Evolutionary conservation across 2,797 vertebrate genomes (phyloP).

Genomic region (Fistularia tabacaria): DNA sequence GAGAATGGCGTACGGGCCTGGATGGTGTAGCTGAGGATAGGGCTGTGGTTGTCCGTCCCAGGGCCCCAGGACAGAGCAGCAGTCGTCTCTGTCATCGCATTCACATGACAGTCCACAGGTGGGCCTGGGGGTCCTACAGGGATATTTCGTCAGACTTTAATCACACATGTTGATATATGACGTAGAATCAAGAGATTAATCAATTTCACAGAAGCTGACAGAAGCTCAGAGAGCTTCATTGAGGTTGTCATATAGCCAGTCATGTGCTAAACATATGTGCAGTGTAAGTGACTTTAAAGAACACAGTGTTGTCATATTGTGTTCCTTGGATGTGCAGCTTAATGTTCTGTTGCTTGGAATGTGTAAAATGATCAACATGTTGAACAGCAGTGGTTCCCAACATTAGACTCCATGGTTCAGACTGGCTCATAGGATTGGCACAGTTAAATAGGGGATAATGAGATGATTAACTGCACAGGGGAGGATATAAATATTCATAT

Average conservation of each 20-base stretch:
- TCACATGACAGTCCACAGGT: conserved; percentile 84
- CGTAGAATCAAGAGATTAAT: too few relatives aligned
- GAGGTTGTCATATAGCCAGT: too few relatives aligned
- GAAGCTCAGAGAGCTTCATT: too few relatives aligned
- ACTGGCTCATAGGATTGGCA: not conserved
- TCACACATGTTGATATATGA: conserved; percentile 7
- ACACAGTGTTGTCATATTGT: not conserved
- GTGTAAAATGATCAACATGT: not conserved
- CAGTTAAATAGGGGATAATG: not conserved
- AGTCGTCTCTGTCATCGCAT: conserved; percentile 85
- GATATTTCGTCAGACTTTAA: conserved; percentile 16
- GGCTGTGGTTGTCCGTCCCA: conserved; percentile 89
- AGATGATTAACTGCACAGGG: not conserved
- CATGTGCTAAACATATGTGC: too few relatives aligned
- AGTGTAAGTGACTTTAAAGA: too few relatives aligned
- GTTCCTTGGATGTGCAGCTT: not conserved
- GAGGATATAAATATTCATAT: not conserved
- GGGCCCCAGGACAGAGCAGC: conserved; percentile 88
- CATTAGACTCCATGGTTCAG: not conserved
- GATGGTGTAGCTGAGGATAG: conserved; percentile 83
- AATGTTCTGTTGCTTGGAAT: not conserved
- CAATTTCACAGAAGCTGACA: too few relatives aligned
- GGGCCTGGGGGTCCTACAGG: conserved; percentile 85
- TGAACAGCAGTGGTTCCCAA: not conserved
- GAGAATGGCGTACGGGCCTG: conserved; percentile 91